These are phyloP conservation scores for Stegastes partitus DNA, from an alignment of 2,113 vertebrate genomes.

Conservation along the genomic window DNA sequence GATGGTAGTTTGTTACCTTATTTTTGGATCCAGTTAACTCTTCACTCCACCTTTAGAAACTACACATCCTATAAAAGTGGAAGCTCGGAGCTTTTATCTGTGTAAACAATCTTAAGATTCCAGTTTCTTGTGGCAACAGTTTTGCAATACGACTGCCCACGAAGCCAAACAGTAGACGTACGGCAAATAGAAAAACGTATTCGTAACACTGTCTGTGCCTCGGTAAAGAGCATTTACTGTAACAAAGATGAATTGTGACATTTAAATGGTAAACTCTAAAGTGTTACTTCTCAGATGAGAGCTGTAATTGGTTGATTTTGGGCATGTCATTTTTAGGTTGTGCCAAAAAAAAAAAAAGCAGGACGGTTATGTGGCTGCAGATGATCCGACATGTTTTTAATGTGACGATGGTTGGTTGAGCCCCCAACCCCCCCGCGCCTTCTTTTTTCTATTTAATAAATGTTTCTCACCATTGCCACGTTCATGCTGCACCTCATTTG, in stretches of 20 bases:
- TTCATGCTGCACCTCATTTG: constrained; percentile 3
- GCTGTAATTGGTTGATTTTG: background rate
- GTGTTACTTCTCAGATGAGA: background rate
- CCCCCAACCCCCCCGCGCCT: too few relatives aligned
- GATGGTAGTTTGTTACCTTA: too few relatives aligned
- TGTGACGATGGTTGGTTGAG: background rate
- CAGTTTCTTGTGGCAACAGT: too few relatives aligned
- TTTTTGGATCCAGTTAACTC: too few relatives aligned
- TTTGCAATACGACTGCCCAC: too few relatives aligned
- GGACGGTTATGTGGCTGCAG: background rate
- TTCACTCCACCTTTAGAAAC: too few relatives aligned
- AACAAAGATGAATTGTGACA: background rate
- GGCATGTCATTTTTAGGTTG: background rate
- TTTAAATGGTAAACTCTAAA: constrained; percentile 1
- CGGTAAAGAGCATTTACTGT: background rate
- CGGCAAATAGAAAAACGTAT: background rate
- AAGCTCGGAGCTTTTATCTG: background rate
- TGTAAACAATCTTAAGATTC: background rate
- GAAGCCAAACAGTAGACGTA: too few relatives aligned
- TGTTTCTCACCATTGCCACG: background rate
- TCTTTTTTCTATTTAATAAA: background rate
- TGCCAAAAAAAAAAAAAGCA: too few relatives aligned
- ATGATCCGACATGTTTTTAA: background rate
- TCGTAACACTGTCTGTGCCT: background rate
- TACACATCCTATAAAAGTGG: background rate